These are phyloP conservation scores for Oxygymnocypris stewartii DNA, from an alignment of 2,113 vertebrate genomes.

Conservation along the genomic window DNA sequence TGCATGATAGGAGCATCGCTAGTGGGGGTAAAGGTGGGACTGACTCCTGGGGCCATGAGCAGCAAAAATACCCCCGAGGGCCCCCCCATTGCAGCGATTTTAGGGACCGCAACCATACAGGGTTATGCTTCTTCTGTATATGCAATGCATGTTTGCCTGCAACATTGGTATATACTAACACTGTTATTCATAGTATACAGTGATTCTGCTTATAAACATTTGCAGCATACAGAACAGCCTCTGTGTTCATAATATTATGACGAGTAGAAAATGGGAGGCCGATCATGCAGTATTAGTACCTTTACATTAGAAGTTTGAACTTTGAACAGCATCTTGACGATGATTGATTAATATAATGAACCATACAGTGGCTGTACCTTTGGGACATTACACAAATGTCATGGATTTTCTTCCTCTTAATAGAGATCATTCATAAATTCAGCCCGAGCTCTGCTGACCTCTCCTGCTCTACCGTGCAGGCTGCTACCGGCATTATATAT, in stretches of 20 bases:
- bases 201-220: neutral
- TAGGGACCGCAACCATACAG: neutral
- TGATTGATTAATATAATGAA: conserved; percentile 57
- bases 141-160: neutral
- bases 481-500: conserved; percentile 34
- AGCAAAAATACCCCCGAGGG: neutral
- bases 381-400: conserved; percentile 60
- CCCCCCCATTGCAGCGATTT: neutral
- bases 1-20: neutral
- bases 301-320: conserved; percentile 16
- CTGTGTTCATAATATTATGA: neutral
- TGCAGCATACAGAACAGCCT: neutral
- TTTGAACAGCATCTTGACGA: conserved; percentile 17
- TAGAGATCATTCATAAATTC: conserved; percentile 28
- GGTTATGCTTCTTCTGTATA: no score
- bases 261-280: neutral
- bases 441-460: conserved; percentile 41
- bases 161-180: neutral
- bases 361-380: conserved; percentile 42
- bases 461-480: neutral
- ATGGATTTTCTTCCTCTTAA: conserved; percentile 55
- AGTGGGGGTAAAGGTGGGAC: neutral
- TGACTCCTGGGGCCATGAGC: neutral
- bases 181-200: neutral
- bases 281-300: conserved; percentile 6